phyloP scores from a whole-genome alignment of 1,140 invertebrate species.

The Theocolax elegans region DNA sequence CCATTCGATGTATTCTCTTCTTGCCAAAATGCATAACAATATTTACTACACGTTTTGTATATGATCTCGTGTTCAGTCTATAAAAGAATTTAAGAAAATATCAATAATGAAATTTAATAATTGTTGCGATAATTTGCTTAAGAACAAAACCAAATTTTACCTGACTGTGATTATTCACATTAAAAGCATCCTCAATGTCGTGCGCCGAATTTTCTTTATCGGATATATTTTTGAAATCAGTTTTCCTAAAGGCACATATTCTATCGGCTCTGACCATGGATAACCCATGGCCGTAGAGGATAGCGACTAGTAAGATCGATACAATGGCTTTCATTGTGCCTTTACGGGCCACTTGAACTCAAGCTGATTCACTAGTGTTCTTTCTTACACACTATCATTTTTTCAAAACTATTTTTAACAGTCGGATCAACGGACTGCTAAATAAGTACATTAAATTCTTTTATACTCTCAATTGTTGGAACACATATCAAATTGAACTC shows the following conservation, averaged over 20 bases:
- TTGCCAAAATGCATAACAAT: constrained; percentile 63
- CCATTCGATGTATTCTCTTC: constrained; percentile 60
- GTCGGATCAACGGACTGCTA: neutral
- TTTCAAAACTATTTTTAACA: no score
- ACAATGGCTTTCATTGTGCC: constrained; percentile 57
- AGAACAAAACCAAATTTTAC: constrained; percentile 7
- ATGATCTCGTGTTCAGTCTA: constrained; percentile 53
- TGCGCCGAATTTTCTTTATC: constrained; percentile 47
- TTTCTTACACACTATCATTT: constrained; percentile 10
- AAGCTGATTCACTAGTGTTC: neutral
- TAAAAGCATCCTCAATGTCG: constrained; percentile 48
- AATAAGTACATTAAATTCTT: neutral
- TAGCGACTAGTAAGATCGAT: constrained; percentile 47
- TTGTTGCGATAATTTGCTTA: neutral
- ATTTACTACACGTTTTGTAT: constrained; percentile 56
- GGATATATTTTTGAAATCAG: constrained; percentile 51
- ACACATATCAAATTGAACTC: no score
- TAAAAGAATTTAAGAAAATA: constrained; percentile 31
- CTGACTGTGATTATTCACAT: constrained; percentile 50
- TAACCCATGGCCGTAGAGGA: constrained; percentile 16
- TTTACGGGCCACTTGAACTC: constrained; percentile 48
- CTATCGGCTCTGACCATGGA: constrained; percentile 43
- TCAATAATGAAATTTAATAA: neutral
- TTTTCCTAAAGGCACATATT: constrained; percentile 56
- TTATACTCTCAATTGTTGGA: neutral